Conservation (phyloP, 2,797 vertebrate species). For the Sebastiscus tertius region DNA sequence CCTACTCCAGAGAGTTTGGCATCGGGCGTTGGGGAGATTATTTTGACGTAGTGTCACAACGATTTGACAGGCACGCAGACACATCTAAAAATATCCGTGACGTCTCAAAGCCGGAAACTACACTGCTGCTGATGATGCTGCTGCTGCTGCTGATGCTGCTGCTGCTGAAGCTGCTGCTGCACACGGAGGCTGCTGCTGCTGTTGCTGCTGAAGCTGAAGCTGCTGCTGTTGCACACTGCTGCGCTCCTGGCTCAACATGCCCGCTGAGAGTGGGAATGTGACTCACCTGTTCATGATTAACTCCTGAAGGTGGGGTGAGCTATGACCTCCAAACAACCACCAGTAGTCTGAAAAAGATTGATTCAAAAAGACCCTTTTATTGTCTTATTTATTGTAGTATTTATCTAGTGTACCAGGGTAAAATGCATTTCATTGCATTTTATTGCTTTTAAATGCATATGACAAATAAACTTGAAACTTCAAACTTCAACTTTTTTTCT, state of each 20-base stretch:
- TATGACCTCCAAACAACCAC: constrained; percentile 23
- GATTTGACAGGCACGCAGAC: constrained; percentile 73
- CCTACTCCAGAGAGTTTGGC: constrained; percentile 61
- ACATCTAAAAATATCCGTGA: constrained; percentile 78
- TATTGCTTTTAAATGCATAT: too few species aligned
- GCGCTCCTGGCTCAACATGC: constrained; percentile 4
- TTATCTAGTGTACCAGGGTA: too few species aligned
- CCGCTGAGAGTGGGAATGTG: constrained; percentile 45
- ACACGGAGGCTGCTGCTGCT: too few species aligned
- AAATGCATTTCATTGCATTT: too few species aligned
- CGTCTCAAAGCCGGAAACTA: constrained; percentile 66
- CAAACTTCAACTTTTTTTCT: neutral
- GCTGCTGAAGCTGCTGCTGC: too few species aligned
- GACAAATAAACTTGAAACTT: too few species aligned
- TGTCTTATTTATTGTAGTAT: too few species aligned
- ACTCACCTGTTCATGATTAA: constrained; percentile 53
- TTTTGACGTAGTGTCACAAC: constrained; percentile 71
- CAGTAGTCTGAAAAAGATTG: neutral
- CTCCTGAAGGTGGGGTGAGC: constrained; percentile 27
- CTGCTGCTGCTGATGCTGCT: too few species aligned
- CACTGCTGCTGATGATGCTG: neutral
- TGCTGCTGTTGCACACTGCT: neutral
- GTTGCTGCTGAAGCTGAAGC: too few species aligned
- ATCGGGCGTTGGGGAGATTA: constrained; percentile 57
- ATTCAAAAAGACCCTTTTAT: neutral